Percentiles rank a stretch among this genome's conserved stretches.
Conservation (phyloP, 1,140 invertebrate genomes). For the Heliconius eleuchia region DNA sequence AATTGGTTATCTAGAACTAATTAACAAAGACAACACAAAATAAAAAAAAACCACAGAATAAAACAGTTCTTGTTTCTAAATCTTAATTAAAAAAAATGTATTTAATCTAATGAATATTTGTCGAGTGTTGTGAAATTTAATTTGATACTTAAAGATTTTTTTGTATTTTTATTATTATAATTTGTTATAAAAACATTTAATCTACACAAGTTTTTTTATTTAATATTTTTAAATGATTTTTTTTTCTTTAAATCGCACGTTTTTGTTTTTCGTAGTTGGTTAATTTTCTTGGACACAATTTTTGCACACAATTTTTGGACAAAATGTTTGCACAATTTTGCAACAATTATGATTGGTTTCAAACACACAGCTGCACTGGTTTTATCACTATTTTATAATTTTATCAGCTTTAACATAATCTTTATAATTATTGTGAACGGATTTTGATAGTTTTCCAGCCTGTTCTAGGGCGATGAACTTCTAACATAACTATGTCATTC, state of each 20-base stretch:
- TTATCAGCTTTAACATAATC: no score
- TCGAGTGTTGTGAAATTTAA: not conserved
- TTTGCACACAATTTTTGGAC: not conserved
- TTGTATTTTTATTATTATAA: not conserved
- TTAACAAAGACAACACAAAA: no score
- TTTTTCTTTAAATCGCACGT: no score
- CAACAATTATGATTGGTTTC: not conserved
- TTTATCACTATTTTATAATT: not conserved
- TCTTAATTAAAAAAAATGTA: no score
- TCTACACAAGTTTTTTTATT: not conserved
- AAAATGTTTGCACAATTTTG: not conserved
- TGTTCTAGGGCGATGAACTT: no score
- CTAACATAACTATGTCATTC: no score
- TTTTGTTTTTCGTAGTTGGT: not conserved
- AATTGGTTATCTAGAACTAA: no score
- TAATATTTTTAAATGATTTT: not conserved
- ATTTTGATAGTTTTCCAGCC: no score
- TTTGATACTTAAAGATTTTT: not conserved
- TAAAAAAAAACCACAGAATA: no score
- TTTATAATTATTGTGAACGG: not conserved
- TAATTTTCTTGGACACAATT: not conserved
- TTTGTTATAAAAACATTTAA: not conserved
- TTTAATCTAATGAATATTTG: no score
- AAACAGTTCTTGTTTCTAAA: no score
- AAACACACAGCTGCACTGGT: slow-evolving; percentile 1